Conservation (phyloP, 2,113 vertebrate species). For the Pteruthius melanotis region DNA sequence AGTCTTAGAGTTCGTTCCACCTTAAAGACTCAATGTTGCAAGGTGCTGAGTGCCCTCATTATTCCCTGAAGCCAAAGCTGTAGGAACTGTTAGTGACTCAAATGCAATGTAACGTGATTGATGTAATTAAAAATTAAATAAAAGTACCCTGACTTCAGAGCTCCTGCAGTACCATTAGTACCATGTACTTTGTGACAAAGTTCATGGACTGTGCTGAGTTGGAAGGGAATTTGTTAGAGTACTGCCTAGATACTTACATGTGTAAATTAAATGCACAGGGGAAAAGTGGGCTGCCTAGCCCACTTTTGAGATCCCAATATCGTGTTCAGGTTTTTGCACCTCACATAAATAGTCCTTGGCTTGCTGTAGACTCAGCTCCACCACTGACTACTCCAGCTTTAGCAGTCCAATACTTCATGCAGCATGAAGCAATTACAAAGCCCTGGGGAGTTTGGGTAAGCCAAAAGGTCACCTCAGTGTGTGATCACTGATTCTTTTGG, state of each 20-base stretch:
- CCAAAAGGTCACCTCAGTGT: neutral
- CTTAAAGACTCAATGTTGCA: neutral
- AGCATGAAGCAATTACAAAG: neutral
- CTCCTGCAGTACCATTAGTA: neutral
- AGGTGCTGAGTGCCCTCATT: neutral
- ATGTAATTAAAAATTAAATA: slow-evolving; percentile 18
- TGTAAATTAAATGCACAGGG: neutral
- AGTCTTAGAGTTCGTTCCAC: neutral
- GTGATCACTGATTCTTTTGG: neutral
- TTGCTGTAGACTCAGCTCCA: neutral
- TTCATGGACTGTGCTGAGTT: neutral
- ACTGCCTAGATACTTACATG: neutral
- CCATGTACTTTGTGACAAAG: neutral
- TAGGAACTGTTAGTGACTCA: neutral
- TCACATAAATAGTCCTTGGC: neutral
- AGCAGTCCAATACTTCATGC: neutral
- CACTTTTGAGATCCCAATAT: neutral
- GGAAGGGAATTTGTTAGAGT: neutral
- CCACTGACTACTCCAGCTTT: neutral
- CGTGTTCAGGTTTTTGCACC: neutral
- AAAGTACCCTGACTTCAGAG: neutral
- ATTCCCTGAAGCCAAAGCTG: neutral
- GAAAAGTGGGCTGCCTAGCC: neutral
- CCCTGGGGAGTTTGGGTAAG: neutral
- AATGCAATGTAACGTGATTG: neutral